Conservation (phyloP, 2,113 vertebrate genomes). For the Oreocharis arfaki region DNA sequence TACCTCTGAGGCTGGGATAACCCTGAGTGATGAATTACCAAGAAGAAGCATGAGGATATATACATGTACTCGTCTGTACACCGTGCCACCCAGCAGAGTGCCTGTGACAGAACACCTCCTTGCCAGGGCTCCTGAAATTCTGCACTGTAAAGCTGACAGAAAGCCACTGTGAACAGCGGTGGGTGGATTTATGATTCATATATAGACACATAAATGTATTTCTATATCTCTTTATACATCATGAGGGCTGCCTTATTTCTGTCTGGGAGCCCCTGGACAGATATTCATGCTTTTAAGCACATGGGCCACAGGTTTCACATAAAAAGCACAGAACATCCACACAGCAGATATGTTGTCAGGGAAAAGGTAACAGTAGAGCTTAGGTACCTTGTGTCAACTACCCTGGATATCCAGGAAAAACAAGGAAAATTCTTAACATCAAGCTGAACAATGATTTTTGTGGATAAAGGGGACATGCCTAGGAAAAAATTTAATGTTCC, state of each 20-base stretch:
- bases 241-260: background rate
- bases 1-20: background rate
- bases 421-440: background rate
- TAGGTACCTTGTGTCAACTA: background rate
- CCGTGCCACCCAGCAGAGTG: background rate
- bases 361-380: background rate
- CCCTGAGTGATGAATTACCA: background rate
- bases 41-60: background rate
- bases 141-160: background rate
- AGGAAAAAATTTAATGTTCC: background rate
- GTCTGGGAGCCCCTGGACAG: background rate
- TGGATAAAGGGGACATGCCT: background rate
- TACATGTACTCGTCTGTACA: fast-evolving
- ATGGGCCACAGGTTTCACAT: background rate
- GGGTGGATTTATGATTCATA: background rate
- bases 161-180: background rate
- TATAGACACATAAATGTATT: background rate
- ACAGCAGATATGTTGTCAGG: background rate
- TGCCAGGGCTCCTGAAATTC: background rate
- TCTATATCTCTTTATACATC: background rate
- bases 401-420: background rate
- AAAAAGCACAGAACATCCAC: background rate
- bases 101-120: background rate
- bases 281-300: background rate
- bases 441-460: background rate